Conservation (phyloP, 2,113 vertebrate species). For the Agapornis roseicollis region DNA sequence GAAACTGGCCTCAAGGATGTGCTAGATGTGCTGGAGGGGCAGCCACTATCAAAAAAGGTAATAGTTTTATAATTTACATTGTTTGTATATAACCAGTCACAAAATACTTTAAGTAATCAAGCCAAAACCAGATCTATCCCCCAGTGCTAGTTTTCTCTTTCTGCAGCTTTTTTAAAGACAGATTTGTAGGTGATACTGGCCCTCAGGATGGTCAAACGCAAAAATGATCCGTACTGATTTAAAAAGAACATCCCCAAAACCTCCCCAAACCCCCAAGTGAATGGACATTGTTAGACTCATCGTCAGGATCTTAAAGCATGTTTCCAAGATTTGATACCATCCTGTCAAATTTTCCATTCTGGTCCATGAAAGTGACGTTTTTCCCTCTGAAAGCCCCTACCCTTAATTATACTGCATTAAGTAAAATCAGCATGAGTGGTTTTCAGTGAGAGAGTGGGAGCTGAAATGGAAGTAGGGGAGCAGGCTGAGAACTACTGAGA, state of each 20-base stretch:
- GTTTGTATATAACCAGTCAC: not conserved
- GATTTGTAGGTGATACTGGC: not conserved
- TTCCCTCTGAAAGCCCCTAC: not conserved
- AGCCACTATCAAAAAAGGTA: not conserved
- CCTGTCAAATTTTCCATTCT: not conserved
- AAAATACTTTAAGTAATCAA: not conserved
- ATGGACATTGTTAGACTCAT: not conserved
- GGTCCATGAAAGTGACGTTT: not conserved
- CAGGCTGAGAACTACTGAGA: slow-evolving; percentile 23
- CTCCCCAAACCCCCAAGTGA: not conserved
- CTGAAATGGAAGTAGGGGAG: slow-evolving; percentile 39
- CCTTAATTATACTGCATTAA: slow-evolving; percentile 17
- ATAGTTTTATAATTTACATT: not conserved
- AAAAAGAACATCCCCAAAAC: not conserved
- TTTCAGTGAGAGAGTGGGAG: slow-evolving; percentile 23
- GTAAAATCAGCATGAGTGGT: slow-evolving; percentile 28
- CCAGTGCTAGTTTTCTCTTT: not conserved
- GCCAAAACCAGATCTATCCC: not conserved
- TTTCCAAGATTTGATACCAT: not conserved
- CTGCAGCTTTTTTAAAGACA: not conserved
- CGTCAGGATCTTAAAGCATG: not conserved
- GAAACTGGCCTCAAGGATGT: not conserved
- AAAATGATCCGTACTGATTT: not conserved
- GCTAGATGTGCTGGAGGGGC: not conserved
- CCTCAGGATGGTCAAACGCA: not conserved